Evolutionary conservation across 2,888 invertebrate genomes (phyloP).

Genomic region (Chymomyza procnemis): DNA sequence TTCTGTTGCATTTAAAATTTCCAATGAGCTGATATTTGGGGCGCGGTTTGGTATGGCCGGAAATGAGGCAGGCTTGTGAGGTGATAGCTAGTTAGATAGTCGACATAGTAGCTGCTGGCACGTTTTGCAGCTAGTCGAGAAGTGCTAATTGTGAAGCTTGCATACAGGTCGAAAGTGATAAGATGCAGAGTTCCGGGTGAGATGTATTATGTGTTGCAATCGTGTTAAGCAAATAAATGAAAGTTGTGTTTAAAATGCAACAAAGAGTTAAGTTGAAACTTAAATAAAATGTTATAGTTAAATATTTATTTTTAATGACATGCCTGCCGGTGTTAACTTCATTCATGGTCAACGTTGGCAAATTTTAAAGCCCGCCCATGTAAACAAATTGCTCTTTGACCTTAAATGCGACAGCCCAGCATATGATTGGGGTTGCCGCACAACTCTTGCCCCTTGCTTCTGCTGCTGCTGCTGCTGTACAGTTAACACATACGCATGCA

Average conservation of each 20-base stretch:
- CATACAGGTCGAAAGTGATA: not conserved
- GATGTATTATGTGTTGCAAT: no score
- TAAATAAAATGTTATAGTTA: no score
- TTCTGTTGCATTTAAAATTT: not conserved
- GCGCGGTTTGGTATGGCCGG: constrained; percentile 50
- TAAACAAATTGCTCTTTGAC: constrained; percentile 67
- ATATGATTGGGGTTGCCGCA: constrained; percentile 5
- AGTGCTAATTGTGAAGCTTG: not conserved
- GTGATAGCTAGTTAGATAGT: constrained; percentile 2
- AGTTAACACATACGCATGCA: constrained; percentile 43
- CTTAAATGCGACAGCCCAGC: constrained; percentile 38
- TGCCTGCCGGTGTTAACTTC: constrained; percentile 53
- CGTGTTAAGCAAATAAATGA: no score
- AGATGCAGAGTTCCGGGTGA: not conserved
- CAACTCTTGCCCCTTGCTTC: constrained; percentile 19
- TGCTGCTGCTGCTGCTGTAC: constrained; percentile 55
- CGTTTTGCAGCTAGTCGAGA: not conserved
- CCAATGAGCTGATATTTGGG: constrained; percentile 35
- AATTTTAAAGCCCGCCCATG: constrained; percentile 29
- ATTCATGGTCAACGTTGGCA: constrained; percentile 56
- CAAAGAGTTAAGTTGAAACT: no score
- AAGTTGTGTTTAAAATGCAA: no score
- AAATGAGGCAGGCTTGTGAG: constrained; percentile 18
- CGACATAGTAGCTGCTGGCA: not conserved
- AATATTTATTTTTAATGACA: no score